phyloP scores from a whole-genome alignment of 2,113 vertebrate species.

The Eclectus roratus region DNA sequence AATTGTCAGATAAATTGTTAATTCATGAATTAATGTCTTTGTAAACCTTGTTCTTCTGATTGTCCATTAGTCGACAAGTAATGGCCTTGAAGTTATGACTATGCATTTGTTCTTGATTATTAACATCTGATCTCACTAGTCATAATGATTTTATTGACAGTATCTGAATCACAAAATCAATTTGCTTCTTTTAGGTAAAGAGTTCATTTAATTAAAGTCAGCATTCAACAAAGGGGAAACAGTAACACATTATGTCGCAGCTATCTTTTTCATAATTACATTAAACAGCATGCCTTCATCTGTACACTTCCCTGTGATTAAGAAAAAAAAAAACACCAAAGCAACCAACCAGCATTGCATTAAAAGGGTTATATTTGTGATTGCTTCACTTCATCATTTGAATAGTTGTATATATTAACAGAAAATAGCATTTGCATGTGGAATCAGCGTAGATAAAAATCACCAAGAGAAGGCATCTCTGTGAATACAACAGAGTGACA shows the following conservation, averaged over 20 bases:
- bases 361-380: neutral
- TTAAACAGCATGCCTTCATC: neutral
- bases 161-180: conserved; percentile 54
- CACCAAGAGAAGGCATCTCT: neutral
- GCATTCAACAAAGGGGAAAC: conserved; percentile 27
- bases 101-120: conserved; percentile 27
- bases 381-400: neutral
- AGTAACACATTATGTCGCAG: neutral
- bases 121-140: conserved; percentile 39
- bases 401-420: neutral
- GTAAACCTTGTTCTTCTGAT: neutral
- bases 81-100: conserved; percentile 5
- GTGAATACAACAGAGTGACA: neutral
- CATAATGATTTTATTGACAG: conserved; percentile 46
- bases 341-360: neutral
- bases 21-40: neutral
- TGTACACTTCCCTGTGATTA: neutral
- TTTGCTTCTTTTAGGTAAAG: conserved; percentile 39
- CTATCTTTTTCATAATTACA: neutral
- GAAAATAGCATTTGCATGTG: neutral
- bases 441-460: neutral
- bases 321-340: neutral
- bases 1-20: neutral
- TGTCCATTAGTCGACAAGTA: conserved; percentile 24
- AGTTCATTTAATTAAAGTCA: conserved; percentile 46